Evolutionary conservation across 2,888 invertebrate species (phyloP).

Genomic region (Blomia tropicalis): DNA sequence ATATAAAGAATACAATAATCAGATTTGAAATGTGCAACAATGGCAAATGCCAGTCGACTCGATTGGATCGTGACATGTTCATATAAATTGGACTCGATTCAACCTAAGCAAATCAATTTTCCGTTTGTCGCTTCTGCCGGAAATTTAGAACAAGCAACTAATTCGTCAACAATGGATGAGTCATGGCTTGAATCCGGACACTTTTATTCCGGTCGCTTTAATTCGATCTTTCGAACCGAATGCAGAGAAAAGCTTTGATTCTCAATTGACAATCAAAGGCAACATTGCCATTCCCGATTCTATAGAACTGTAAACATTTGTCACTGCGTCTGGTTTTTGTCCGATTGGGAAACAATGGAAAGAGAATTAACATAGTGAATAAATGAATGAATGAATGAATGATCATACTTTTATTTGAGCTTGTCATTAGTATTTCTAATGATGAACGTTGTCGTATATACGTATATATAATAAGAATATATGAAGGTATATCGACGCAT

Average conservation of each 20-base stretch:
- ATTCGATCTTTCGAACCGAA: no score
- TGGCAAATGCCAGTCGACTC: no score
- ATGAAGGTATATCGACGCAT: neutral
- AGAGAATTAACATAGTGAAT: neutral
- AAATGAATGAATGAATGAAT: no score
- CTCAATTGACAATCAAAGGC: no score
- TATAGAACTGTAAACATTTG: no score
- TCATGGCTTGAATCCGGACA: neutral
- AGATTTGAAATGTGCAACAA: neutral
- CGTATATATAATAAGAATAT: neutral
- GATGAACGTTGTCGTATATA: no score
- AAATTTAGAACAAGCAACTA: neutral
- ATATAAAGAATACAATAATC: neutral
- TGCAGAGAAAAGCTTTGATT: no score
- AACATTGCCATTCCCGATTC: no score
- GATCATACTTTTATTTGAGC: no score
- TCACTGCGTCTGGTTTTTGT: no score
- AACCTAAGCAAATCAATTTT: neutral
- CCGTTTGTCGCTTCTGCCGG: conserved; percentile 7
- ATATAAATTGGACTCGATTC: neutral
- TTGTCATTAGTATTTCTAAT: no score
- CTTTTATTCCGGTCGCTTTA: neutral
- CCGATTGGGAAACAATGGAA: neutral
- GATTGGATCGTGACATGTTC: no score
- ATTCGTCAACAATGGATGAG: neutral